phyloP scores from a whole-genome alignment of 2,113 vertebrate species.

The Lota lota region DNA sequence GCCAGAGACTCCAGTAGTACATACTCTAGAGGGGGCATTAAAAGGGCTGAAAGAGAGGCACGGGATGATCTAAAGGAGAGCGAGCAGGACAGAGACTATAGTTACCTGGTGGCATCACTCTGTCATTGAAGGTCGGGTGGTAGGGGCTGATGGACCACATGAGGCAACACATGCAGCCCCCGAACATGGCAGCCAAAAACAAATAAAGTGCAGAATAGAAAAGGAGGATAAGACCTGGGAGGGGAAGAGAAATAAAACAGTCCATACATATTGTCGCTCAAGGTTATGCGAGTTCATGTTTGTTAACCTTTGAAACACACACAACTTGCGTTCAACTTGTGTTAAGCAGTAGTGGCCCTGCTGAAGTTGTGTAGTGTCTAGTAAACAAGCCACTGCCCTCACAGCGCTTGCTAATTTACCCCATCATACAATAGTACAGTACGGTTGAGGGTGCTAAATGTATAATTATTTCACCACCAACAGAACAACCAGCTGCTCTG shows the following conservation, averaged over 20 bases:
- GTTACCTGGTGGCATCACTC: conserved; percentile 90
- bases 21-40: no score
- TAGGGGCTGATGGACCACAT: conserved; percentile 92
- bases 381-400: no score
- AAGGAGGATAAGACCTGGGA: conserved; percentile 86
- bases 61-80: background rate
- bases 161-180: conserved; percentile 86
- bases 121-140: conserved; percentile 84
- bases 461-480: conserved; percentile 6
- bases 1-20: no score
- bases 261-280: background rate
- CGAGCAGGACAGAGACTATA: conserved; percentile 13
- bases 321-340: no score
- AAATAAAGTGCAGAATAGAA: conserved; percentile 89
- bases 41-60: background rate
- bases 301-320: no score
- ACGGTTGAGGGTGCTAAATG: conserved; percentile 10
- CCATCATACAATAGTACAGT: background rate
- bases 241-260: background rate
- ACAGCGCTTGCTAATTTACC: conserved; percentile 29
- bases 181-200: conserved; percentile 92
- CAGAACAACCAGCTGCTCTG: conserved; percentile 12
- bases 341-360: no score
- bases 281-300: no score
- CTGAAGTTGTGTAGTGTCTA: no score